phyloP scores from a whole-genome alignment of 2,888 invertebrate species.

The Lycia hirtaria region DNA sequence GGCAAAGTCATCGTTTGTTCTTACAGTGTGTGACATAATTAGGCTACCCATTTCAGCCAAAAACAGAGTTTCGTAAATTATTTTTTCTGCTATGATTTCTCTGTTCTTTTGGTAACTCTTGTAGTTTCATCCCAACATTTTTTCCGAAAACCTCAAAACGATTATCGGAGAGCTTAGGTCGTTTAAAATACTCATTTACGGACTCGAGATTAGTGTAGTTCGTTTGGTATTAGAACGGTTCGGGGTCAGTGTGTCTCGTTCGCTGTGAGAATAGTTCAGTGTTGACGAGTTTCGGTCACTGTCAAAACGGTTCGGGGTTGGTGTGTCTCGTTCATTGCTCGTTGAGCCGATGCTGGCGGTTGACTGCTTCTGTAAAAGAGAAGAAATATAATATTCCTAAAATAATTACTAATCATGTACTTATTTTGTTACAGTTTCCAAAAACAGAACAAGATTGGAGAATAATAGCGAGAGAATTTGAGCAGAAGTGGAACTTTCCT shows the following conservation, averaged over 20 bases:
- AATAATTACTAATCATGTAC: too few species aligned
- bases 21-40: not conserved
- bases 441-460: not conserved
- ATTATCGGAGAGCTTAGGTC: not conserved
- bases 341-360: too few species aligned
- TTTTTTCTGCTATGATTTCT: slow-evolving; percentile 2
- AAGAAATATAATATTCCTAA: not conserved
- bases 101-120: not conserved
- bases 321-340: too few species aligned
- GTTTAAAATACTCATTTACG: not conserved
- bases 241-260: not conserved
- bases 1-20: not conserved
- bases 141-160: not conserved
- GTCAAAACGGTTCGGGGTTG: too few species aligned
- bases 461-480: not conserved
- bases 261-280: not conserved
- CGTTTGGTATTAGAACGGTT: not conserved
- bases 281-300: too few species aligned
- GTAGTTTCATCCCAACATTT: not conserved
- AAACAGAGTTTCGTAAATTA: not conserved
- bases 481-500: not conserved
- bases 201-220: not conserved
- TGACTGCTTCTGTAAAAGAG: not conserved
- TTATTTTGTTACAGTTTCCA: not conserved
- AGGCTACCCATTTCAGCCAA: not conserved